A percentile compares a stretch with the other conserved stretches of the same genome.
These are phyloP conservation scores for Eupithecia dodoneata DNA, from an alignment of 2,888 invertebrate genomes.

Conservation along the genomic window DNA sequence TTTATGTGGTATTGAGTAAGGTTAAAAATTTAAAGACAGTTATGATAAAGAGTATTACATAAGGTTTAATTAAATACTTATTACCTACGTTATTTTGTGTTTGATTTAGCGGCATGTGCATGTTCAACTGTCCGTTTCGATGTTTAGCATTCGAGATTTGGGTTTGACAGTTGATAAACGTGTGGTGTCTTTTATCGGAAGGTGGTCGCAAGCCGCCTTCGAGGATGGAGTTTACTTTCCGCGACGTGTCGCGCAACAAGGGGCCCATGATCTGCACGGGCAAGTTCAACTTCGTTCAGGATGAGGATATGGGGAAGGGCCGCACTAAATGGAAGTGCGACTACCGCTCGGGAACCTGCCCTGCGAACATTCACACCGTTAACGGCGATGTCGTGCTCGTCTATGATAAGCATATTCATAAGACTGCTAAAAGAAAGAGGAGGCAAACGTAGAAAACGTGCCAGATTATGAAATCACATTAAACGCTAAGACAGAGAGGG, in stretches of 20 bases:
- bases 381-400: conserved; percentile 62
- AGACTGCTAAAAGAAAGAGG: conserved; percentile 30
- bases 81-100: conserved; percentile 61
- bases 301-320: conserved; percentile 60
- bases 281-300: conserved; percentile 60
- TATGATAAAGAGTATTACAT: conserved; percentile 77
- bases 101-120: conserved; percentile 35
- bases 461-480: conserved; percentile 1
- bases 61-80: conserved; percentile 76
- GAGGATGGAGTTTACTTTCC: conserved; percentile 59
- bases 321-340: conserved; percentile 64
- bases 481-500: not conserved
- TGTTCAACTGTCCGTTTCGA: conserved; percentile 22
- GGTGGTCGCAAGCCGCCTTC: conserved; percentile 47
- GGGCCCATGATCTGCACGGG: conserved; percentile 62
- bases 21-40: conserved; percentile 62
- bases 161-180: conserved; percentile 30
- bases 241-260: conserved; percentile 51
- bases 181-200: conserved; percentile 44
- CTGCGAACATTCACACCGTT: conserved; percentile 65
- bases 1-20: conserved; percentile 57
- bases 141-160: conserved; percentile 21
- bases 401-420: conserved; percentile 63
- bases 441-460: conserved; percentile 19
- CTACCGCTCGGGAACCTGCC: conserved; percentile 56